Base-by-base conservation (phyloP, 1,140 invertebrate genomes). In the Hormaphis cornu region DNA sequence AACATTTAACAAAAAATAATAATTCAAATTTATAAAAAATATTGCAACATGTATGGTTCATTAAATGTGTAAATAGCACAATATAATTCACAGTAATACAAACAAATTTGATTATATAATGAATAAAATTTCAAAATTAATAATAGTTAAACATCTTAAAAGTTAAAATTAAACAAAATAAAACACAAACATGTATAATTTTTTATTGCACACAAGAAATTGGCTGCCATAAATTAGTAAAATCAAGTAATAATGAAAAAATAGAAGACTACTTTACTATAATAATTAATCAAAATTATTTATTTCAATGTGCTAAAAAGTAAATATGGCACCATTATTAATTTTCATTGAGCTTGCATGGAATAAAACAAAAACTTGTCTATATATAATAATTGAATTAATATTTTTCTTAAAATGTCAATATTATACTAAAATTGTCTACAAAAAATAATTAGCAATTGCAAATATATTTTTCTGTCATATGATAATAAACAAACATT, bases 291-390 rank as follows among this genome's bases (percentile, higher is more conserved):
- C n/a, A 18, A 48, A 63, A 63, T 20, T 48, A 30, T 44, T 30
- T 33, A 20, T 20, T 20, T 66, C 14, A 50, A 48, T n/a, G 61
- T 7, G 28, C 12, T 22, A 30, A 48, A 58, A 22, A 16, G 48
- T 22, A n/a, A 16, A 4, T 66, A 66, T 66, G 61, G 61, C 61
- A 66, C 61, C 28, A 48, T 33, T 44, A 20, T 63, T 30, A 33
- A 66, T 66, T 50, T 66, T 48, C 7, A 66, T 66, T 66, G 61
- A 66, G 61, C 61, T 66, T 66, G 10, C 28, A 66, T 50, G 44
- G 61, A 66, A 66, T 28, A 24, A 40, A 58, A 58, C 6, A 58
- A 3, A n/a, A 58, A 58, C 26, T 30, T 56, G 20, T 37, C 40
- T n/a, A 26, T 40, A 35, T 58, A 35, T 35, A 7, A 3, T 58